These are phyloP conservation scores for Selene dorsalis DNA, from an alignment of 2,797 vertebrate species.

Conservation along the genomic window DNA sequence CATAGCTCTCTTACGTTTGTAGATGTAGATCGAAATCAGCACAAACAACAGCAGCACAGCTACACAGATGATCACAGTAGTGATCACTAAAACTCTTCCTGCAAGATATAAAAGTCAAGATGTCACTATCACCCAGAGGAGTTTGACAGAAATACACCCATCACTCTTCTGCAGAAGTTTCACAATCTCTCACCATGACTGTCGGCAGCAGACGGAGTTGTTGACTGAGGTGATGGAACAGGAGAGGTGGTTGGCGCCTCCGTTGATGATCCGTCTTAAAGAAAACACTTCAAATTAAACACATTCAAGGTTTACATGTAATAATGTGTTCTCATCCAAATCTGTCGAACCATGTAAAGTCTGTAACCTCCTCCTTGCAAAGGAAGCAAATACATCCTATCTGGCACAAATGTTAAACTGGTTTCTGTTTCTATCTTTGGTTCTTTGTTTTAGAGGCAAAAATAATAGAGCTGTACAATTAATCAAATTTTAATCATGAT, in stretches of 20 bases:
- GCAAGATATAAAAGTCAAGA: not conserved
- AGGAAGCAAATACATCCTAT: too few relatives aligned
- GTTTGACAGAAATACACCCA: too few relatives aligned
- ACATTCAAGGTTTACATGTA: too few relatives aligned
- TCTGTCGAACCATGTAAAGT: too few relatives aligned
- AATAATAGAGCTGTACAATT: too few relatives aligned
- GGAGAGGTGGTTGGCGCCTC: not conserved
- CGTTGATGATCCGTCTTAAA: not conserved
- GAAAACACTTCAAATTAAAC: not conserved
- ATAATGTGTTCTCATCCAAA: too few relatives aligned
- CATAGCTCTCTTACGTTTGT: conserved; percentile 40
- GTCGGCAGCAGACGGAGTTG: not conserved
- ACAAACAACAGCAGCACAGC: conserved; percentile 18
- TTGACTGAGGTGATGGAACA: not conserved
- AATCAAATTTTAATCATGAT: too few relatives aligned
- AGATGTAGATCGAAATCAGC: not conserved
- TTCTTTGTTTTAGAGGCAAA: too few relatives aligned
- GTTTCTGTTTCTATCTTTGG: too few relatives aligned
- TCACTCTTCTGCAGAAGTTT: not conserved
- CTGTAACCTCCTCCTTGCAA: too few relatives aligned
- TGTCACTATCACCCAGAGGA: not conserved
- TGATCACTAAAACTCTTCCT: fast-evolving
- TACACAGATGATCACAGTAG: not conserved
- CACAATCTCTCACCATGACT: not conserved
- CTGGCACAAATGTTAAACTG: too few relatives aligned